Conservation (phyloP, 2,888 invertebrate species). For the Candidula unifasciata region DNA sequence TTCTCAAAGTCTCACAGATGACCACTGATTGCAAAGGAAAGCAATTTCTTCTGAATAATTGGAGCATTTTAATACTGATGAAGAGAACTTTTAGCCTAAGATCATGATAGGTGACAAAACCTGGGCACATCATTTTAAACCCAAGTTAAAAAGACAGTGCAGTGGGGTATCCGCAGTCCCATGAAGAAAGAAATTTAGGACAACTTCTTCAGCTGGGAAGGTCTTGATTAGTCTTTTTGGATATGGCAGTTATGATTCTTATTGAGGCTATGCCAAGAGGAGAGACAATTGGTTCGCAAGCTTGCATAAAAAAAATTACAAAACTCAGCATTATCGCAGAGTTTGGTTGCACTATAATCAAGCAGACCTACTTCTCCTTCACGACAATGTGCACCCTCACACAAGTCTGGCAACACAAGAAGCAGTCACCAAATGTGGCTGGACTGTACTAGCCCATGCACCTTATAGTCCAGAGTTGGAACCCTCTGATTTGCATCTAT, state of each 20-base stretch:
- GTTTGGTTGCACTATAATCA: constrained; percentile 1
- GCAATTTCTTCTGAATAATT: constrained; percentile 1
- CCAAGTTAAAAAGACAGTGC: neutral
- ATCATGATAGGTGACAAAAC: neutral
- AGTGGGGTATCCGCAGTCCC: neutral
- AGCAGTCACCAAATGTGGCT: too few relatives aligned
- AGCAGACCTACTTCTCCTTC: constrained; percentile 13
- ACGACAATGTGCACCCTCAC: neutral
- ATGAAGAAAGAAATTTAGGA: neutral
- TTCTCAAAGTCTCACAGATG: neutral
- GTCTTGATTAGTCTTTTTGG: constrained; percentile 10
- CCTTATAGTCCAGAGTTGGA: too few relatives aligned
- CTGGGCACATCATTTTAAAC: too few relatives aligned
- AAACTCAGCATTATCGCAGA: neutral
- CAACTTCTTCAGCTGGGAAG: neutral
- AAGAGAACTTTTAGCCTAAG: neutral
- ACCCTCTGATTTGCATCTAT: too few relatives aligned
- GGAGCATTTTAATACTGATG: neutral
- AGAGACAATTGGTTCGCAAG: constrained; percentile 12
- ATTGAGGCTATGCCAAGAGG: constrained; percentile 1
- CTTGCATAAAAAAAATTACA: neutral
- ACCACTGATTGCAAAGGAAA: constrained; percentile 18
- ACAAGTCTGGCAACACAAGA: neutral
- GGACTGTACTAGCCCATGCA: too few relatives aligned
- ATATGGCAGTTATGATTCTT: constrained; percentile 9